A percentile compares a stretch with the other conserved stretches of the same genome.
These are phyloP conservation scores for Ictalurus punctatus DNA, from an alignment of 2,113 vertebrate genomes.

Conservation along the genomic window DNA sequence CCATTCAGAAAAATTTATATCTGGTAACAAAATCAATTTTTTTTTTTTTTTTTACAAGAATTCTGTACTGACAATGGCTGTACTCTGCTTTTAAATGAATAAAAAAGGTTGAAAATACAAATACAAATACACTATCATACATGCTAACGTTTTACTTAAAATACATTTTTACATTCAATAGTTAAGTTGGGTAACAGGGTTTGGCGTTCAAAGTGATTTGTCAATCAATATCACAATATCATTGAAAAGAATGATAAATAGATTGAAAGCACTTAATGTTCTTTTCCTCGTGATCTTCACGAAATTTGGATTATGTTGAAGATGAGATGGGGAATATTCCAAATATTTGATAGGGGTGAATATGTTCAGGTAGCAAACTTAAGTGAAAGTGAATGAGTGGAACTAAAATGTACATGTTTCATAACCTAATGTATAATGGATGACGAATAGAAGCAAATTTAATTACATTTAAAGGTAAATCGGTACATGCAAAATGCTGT, in stretches of 20 bases:
- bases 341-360: neutral
- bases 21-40: neutral
- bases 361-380: neutral
- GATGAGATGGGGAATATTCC: neutral
- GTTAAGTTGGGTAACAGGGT: neutral
- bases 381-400: neutral
- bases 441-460: neutral
- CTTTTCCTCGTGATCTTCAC: neutral
- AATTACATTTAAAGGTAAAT: too few relatives aligned
- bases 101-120: neutral
- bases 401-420: neutral
- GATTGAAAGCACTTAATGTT: neutral
- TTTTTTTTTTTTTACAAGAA: neutral
- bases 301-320: neutral
- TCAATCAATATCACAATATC: neutral
- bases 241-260: neutral
- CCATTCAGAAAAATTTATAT: neutral
- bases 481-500: too few relatives aligned
- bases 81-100: neutral
- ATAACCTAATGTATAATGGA: neutral
- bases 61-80: neutral
- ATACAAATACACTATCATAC: neutral
- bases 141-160: neutral
- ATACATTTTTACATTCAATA: neutral
- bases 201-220: neutral